Evolutionary conservation across 2,113 vertebrate genomes (phyloP).

Genomic region (Andinoacara biseriatus): DNA sequence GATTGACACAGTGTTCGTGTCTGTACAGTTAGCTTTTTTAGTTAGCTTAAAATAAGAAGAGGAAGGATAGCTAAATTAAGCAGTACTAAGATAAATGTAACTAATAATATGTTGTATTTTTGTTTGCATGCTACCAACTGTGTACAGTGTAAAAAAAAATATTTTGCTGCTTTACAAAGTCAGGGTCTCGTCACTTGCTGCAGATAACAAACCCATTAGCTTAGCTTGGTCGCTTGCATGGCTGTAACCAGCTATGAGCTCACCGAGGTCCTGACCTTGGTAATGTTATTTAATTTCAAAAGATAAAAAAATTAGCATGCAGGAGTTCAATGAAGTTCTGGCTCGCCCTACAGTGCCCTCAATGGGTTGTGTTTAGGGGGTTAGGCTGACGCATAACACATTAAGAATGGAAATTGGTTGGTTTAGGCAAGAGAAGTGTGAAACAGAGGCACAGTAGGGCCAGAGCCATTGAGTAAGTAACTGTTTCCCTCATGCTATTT

Average conservation of each 20-base stretch:
- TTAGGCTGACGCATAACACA: not conserved
- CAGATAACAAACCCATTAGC: not conserved
- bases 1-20: not conserved
- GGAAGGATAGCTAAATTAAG: not conserved
- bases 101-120: not conserved
- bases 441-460: not conserved
- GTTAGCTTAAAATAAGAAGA: not conserved
- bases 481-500: not conserved
- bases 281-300: not conserved
- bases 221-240: not conserved
- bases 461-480: not conserved
- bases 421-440: not conserved
- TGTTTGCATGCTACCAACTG: not conserved
- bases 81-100: not conserved
- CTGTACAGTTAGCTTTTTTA: not conserved
- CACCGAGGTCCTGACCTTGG: not conserved
- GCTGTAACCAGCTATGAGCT: not conserved
- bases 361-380: not conserved
- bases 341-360: fast-evolving
- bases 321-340: not conserved
- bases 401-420: not conserved
- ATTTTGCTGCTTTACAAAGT: not conserved
- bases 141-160: not conserved
- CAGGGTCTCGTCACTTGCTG: not conserved
- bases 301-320: not conserved